phyloP scores from a whole-genome alignment of 2,797 vertebrate species.

The Graptemys geographica region DNA sequence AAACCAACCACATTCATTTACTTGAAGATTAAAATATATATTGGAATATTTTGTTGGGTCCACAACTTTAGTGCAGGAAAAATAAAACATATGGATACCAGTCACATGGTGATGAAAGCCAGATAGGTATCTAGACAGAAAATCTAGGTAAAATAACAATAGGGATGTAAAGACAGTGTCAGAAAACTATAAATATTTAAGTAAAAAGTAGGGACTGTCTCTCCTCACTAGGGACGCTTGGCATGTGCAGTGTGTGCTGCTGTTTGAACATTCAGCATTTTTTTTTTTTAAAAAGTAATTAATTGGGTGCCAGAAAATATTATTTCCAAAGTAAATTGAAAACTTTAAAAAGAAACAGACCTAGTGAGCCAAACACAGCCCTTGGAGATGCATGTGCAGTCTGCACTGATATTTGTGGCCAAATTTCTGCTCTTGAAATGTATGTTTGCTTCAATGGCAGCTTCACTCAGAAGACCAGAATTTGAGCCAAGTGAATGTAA shows the following conservation, averaged over 20 bases:
- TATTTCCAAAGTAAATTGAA: conserved; percentile 63
- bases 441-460: not conserved
- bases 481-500: not conserved
- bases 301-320: conserved; percentile 70
- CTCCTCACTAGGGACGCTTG: not conserved
- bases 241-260: not conserved
- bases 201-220: conserved; percentile 21
- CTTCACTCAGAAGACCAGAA: fast-evolving
- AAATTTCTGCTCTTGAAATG: not conserved
- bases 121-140: conserved; percentile 29
- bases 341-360: not conserved
- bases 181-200: conserved; percentile 46
- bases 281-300: conserved; percentile 49
- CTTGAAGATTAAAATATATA: not conserved
- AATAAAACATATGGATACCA: not conserved
- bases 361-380: not conserved
- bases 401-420: fast-evolving
- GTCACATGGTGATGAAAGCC: not conserved
- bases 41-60: not conserved
- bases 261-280: conserved; percentile 52
- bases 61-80: not conserved
- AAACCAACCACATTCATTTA: not conserved
- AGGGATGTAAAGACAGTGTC: conserved; percentile 4
- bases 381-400: conserved; percentile 32
- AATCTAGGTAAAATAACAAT: conserved; percentile 11